phyloP scores from a whole-genome alignment of 1,140 invertebrate genomes.

The Galleria mellonella region DNA sequence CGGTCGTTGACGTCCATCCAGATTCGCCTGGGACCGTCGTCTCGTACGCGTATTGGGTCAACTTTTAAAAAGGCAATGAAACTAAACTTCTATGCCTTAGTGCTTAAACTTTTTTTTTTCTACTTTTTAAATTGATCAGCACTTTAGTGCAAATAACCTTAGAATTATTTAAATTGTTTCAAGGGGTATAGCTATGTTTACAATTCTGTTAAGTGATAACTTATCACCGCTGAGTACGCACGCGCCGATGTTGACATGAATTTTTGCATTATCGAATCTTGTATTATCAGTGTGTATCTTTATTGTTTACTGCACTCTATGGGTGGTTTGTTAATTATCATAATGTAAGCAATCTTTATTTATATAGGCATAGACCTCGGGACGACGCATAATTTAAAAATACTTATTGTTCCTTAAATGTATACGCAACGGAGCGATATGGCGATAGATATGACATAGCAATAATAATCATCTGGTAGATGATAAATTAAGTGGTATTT shows the following conservation, averaged over 20 bases:
- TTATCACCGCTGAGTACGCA: slow-evolving; percentile 21
- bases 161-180: too few relatives aligned
- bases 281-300: slow-evolving; percentile 20
- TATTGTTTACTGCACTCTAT: slow-evolving; percentile 23
- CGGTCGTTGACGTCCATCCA: slow-evolving; percentile 50
- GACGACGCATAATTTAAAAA: not conserved
- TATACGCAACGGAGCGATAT: too few relatives aligned
- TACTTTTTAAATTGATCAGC: not conserved
- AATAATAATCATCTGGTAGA: not conserved
- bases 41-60: not conserved
- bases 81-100: too few relatives aligned
- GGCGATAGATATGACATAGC: slow-evolving; percentile 4
- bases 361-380: not conserved
- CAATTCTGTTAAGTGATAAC: slow-evolving; percentile 4
- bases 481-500: too few relatives aligned
- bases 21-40: slow-evolving; percentile 15
- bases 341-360: slow-evolving; percentile 3
- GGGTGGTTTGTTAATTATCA: slow-evolving; percentile 16
- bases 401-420: not conserved
- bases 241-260: not conserved
- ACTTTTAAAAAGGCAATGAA: too few relatives aligned
- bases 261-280: slow-evolving; percentile 21
- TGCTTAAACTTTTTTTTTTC: not conserved
- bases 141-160: too few relatives aligned
- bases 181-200: too few relatives aligned